These are phyloP conservation scores for Mohoua ochrocephala DNA, from an alignment of 2,113 vertebrate species.

Conservation along the genomic window DNA sequence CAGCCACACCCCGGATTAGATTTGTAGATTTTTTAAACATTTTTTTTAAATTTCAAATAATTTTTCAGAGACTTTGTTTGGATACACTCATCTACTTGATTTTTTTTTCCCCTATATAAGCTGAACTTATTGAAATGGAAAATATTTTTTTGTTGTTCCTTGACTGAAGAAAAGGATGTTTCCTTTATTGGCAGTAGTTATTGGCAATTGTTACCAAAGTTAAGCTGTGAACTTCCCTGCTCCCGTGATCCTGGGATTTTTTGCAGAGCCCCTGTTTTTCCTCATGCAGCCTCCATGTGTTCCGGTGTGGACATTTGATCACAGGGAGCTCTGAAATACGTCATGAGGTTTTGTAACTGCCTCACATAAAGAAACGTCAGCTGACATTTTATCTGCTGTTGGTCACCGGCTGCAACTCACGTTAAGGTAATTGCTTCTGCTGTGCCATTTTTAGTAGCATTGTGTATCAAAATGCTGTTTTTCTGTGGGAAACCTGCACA, in stretches of 20 bases:
- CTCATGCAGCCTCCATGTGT: background rate
- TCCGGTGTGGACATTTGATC: background rate
- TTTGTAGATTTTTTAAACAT: background rate
- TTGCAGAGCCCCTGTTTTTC: background rate
- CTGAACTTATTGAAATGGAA: background rate
- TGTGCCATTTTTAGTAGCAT: background rate
- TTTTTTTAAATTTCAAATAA: background rate
- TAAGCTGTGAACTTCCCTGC: background rate
- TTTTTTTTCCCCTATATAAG: background rate
- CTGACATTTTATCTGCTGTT: slow-evolving; percentile 25
- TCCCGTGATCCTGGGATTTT: background rate
- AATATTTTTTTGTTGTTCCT: background rate
- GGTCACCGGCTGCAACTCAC: background rate
- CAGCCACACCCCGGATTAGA: background rate
- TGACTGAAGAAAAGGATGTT: background rate
- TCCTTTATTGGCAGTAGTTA: background rate
- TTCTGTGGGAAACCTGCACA: background rate
- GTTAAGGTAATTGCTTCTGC: background rate
- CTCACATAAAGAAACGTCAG: background rate
- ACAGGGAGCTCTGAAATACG: background rate
- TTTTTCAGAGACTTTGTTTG: background rate
- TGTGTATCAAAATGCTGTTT: background rate
- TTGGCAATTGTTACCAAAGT: background rate
- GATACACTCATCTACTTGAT: background rate
- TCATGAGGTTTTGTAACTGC: slow-evolving; percentile 15